Base-by-base conservation (phyloP, 2,113 vertebrate species). In the Mastomys coucha region DNA sequence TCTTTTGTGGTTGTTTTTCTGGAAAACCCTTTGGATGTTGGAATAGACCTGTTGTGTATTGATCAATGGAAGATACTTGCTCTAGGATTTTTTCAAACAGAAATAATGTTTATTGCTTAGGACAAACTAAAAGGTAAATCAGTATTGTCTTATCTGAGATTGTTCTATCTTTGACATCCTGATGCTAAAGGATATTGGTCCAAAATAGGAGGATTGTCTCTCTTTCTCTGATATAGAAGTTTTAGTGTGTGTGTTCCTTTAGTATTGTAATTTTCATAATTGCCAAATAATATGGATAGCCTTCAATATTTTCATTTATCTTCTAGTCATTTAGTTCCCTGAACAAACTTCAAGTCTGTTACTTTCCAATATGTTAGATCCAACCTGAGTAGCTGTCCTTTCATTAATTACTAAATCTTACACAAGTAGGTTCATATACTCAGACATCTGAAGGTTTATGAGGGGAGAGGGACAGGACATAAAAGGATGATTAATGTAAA, bases 401-500 rank as follows among this genome's bases (percentile, higher is more conserved):
- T 63, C 4, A 12, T 81, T 7, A 72, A 76, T 53, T 53, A 26
- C 13, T 49, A 51, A 70, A 0, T 19, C 10, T 24, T 51, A 36
- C 56, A 7, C 11, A 88, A 58, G 31, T 42, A 81, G 42, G 87
- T 13, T 7, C 17, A 56, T 16, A n/a, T 26, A 42, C 36, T 5
- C 16, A 63, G n/a, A 14, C 1, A 69, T 24, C 26, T 69, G 17
- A 70, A 26, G 22, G 28, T 51, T 7, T 7, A 77, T 63, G 2
- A 73, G 91, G 65, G 39, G n/a, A 69, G 1, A 81, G 1, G 14
- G 63, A 20, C 2, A 16, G 16, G 1, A 42, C 14, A 7, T 58
- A 86, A 51, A 7, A 76, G 24, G 13, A 80, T 42, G 13, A 96
- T 33, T 85, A 84, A 94, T 51, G n/a, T 33, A 42, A 81, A 92